Evolutionary conservation across 2,797 vertebrate species (phyloP), one percentile per base, ranked within the genome.

Genomic region (Lates japonicus): DNA sequence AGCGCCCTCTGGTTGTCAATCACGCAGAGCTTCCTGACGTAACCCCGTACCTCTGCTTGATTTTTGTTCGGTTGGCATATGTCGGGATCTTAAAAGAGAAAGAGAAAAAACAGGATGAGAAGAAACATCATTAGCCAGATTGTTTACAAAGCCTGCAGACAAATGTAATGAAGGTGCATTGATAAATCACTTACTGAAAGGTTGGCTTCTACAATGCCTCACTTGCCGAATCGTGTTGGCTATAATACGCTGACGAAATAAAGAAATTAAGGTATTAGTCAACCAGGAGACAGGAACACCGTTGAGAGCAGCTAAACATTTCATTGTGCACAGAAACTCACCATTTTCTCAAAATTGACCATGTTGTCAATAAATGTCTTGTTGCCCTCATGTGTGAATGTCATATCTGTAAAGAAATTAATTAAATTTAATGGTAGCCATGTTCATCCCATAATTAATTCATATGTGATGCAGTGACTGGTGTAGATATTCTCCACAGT

Each of bases 261-360:
- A 88, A 17, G 37, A 82, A n/a, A 31, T 39, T 82, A 55, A 65
- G 14, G 72, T 61, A 31, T 75, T 51, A 42, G 22, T n/a, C 7
- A 37, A 20, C 46, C 7, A 0, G 35, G 5, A 67, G 22, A 13
- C 6, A 64, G 66, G 20, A 57, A 33, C 31, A 29, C 14, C 7
- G 13, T 33, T n/a, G 12, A 49, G 6, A 51, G 2, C 25, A 19
- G 14, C 16, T 2, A 8, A 51, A 39, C 4, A 16, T 35, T 46
- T 59, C 2, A 58, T 0, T 5, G 33, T 33, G 11, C 7, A 88
- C 16, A 85, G 49, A 79, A 76, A 96, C 97, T 49, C 95, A 99
- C 98, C 97, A 99, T 99, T 97, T 99, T 99, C 95, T 99, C 98
- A 88, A 99, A 99, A 95, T 99, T 99, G 88, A 99, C 97, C 91